Percentiles rank a stretch among this genome's conserved stretches.
Evolutionary conservation across 2,797 vertebrate species (phyloP).

Genomic region (Hipposideros larvatus): DNA sequence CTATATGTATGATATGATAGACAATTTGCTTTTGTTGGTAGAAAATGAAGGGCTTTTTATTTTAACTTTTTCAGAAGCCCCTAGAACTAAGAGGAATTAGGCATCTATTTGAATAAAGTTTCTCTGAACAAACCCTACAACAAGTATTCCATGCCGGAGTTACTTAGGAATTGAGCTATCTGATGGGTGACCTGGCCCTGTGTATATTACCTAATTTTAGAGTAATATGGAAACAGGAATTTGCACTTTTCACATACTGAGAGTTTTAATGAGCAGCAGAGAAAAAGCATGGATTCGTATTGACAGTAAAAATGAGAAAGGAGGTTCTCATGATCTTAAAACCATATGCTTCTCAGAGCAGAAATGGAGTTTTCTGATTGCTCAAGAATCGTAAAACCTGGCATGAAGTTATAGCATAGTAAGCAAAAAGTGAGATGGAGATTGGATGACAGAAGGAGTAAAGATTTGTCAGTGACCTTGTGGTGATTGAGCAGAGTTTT

Average conservation of each 20-base stretch:
- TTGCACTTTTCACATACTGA: background rate
- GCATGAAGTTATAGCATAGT: background rate
- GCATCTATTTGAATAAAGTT: background rate
- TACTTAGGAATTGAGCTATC: background rate
- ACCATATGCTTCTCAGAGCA: background rate
- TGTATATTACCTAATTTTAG: background rate
- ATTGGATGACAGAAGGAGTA: no score
- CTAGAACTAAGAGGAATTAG: background rate
- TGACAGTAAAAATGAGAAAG: background rate
- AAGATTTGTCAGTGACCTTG: no score
- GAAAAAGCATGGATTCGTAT: background rate
- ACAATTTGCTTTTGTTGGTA: background rate
- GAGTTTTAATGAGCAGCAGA: background rate
- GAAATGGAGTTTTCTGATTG: background rate
- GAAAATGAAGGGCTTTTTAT: background rate
- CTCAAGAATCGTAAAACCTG: background rate
- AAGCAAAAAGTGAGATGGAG: background rate
- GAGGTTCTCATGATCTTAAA: background rate
- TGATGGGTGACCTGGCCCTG: background rate
- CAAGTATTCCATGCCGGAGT: background rate
- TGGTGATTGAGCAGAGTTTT: no score
- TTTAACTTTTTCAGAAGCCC: background rate
- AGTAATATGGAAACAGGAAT: background rate
- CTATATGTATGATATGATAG: background rate
- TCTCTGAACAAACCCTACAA: background rate